phyloP scores from a whole-genome alignment of 2,797 vertebrate genomes.

The Gobio occitaniae region DNA sequence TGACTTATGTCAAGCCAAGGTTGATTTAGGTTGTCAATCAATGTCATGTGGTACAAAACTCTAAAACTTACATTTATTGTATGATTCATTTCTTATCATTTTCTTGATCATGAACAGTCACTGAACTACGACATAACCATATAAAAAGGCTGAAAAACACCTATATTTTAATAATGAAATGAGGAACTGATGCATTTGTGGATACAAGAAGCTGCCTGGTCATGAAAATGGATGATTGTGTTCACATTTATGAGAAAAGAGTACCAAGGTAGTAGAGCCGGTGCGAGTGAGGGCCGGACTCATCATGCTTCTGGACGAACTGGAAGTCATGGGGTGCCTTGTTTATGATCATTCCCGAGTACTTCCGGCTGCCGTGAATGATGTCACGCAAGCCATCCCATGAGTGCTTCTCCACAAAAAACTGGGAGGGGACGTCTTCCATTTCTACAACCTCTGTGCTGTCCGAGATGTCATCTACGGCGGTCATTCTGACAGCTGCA shows the following conservation, averaged over 20 bases:
- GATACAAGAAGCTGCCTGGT: background rate
- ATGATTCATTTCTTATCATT: background rate
- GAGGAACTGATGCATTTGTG: background rate
- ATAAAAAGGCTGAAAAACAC: background rate
- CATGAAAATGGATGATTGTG: background rate
- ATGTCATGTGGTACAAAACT: background rate
- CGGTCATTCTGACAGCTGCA: constrained; percentile 86
- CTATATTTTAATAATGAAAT: background rate
- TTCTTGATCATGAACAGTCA: background rate
- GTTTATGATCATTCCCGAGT: constrained; percentile 93
- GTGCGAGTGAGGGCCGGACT: constrained; percentile 92
- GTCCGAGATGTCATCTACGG: constrained; percentile 85
- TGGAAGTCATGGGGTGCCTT: constrained; percentile 98
- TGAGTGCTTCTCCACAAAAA: constrained; percentile 94
- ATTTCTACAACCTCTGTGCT: constrained; percentile 86
- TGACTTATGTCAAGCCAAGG: background rate
- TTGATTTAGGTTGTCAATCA: background rate
- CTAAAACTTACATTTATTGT: background rate
- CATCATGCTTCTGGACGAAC: constrained; percentile 93
- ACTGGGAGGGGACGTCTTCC: constrained; percentile 88
- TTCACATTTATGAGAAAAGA: background rate
- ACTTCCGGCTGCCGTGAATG: constrained; percentile 96
- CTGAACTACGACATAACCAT: background rate
- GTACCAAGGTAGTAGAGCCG: constrained; percentile 96
- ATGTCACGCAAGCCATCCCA: constrained; percentile 96